Evolutionary conservation across 2,113 vertebrate genomes (phyloP).

Genomic region (Spheniscus mendiculus): DNA sequence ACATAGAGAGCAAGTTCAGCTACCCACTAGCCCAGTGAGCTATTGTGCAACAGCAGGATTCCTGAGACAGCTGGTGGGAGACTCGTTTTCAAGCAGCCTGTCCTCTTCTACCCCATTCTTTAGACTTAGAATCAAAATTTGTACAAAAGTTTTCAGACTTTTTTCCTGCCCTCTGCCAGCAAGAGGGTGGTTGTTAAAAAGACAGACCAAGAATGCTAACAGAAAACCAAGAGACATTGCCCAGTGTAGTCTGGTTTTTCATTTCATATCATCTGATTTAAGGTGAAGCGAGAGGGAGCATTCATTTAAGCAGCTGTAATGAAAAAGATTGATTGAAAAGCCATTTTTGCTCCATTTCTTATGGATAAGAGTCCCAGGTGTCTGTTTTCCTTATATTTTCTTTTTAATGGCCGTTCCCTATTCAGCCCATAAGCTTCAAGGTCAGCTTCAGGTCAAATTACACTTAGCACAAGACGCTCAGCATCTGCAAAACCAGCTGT

Average conservation of each 20-base stretch:
- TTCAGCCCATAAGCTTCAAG: not conserved
- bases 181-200: not conserved
- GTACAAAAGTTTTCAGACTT: not conserved
- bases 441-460: not conserved
- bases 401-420: constrained; percentile 1
- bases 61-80: not conserved
- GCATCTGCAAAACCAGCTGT: not conserved
- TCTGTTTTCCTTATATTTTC: constrained; percentile 16
- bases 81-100: not conserved
- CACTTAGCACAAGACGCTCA: not conserved
- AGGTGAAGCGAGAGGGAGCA: not conserved
- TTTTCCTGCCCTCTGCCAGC: not conserved
- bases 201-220: not conserved
- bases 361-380: not conserved
- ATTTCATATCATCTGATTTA: constrained; percentile 26
- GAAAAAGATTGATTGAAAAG: constrained; percentile 37
- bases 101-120: not conserved
- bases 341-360: not conserved
- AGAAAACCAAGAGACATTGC: not conserved
- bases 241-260: not conserved
- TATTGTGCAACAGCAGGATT: not conserved
- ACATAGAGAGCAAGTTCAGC: not conserved
- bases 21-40: not conserved
- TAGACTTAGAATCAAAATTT: not conserved
- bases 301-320: constrained; percentile 39